Conservation (phyloP, 2,113 vertebrate genomes). For the Electrona antarctica region DNA sequence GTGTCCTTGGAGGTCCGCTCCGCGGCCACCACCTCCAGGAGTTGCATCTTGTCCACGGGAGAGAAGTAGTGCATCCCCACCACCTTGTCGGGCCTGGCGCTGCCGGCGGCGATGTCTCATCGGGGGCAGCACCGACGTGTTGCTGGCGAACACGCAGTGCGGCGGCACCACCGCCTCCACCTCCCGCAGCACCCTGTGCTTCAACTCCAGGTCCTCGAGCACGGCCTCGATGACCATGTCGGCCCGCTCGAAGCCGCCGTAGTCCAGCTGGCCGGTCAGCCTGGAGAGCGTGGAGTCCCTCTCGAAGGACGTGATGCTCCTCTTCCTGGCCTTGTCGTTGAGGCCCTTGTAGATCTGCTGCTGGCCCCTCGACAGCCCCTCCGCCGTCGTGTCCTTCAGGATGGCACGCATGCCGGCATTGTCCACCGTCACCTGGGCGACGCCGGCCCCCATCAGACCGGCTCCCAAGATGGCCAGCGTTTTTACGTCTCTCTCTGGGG, state of each 20-base stretch:
- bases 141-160: conserved; percentile 88
- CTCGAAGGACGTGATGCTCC: conserved; percentile 82
- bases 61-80: conserved; percentile 93
- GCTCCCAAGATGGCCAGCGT: conserved; percentile 84
- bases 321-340: conserved; percentile 87
- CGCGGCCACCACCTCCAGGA: conserved; percentile 88
- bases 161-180: conserved; percentile 83
- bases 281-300: conserved; percentile 83
- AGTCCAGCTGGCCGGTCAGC: conserved; percentile 83
- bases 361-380: conserved; percentile 83
- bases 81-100: conserved; percentile 89
- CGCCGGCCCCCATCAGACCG: conserved; percentile 89
- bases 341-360: conserved; percentile 90
- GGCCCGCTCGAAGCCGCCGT: conserved; percentile 80
- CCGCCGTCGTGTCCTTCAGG: conserved; percentile 81
- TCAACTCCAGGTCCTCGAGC: conserved; percentile 86
- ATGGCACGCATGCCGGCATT: conserved; percentile 80
- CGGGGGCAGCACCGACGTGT: conserved; percentile 89
- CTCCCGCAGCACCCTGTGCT: conserved; percentile 87
- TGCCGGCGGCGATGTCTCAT: conserved; percentile 85
- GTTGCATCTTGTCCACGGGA: conserved; percentile 90
- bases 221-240: conserved; percentile 92
- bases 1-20: conserved; percentile 87
- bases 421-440: conserved; percentile 86
- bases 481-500: conserved; percentile 81